Base-by-base conservation (phyloP, 1,140 invertebrate genomes). In the Oppia nitens region DNA sequence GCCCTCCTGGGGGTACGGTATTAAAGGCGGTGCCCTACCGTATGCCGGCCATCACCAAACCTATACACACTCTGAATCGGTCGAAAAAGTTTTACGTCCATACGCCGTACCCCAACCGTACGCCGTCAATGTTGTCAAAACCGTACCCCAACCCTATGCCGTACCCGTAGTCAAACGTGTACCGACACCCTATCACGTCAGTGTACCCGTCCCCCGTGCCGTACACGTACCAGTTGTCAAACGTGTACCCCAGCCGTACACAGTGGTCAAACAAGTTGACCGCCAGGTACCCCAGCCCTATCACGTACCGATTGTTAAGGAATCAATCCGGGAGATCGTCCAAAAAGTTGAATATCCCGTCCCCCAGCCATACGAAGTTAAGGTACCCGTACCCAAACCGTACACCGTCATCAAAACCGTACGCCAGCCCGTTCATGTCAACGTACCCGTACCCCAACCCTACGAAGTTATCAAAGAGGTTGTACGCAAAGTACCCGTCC, bases 61-160 rank as follows among this genome's bases (percentile, higher is more conserved):
- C 27, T 20, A 51, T 28, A 25, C 48, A 3, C 47, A 50, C 24
- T 25, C 47, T 17, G 47, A 57, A 20, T 23, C 40, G 20, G 23
- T 47, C 17, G 29, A 57, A 29, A 57, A 57, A 50, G 47, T 57
- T 11, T 12, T 57, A 21, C 55, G 47, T 20, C 55, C 55, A 24
- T n/a, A 23, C 28, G 55, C 17, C 28, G 45, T 52, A 11, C 55
- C 55, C 23, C 45, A 47, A 20, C 55, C 55, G 1, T 57, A 57
- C 23, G 2, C 4, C 14, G 50, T 49, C 11, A 25, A 11, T n/a
- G 27, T 57, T 25, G 47, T 49, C 12, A 57, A 57, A 24, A 49
- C 47, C 3, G 56, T 57, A 9, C 55, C 40, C 9, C 3, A 9
- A 1, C 55, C 55, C 1, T 47, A 48, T 26, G 45, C 29, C 21